Evolutionary conservation across 1,140 invertebrate genomes (phyloP).

Genomic region (Drosophila leontia): DNA sequence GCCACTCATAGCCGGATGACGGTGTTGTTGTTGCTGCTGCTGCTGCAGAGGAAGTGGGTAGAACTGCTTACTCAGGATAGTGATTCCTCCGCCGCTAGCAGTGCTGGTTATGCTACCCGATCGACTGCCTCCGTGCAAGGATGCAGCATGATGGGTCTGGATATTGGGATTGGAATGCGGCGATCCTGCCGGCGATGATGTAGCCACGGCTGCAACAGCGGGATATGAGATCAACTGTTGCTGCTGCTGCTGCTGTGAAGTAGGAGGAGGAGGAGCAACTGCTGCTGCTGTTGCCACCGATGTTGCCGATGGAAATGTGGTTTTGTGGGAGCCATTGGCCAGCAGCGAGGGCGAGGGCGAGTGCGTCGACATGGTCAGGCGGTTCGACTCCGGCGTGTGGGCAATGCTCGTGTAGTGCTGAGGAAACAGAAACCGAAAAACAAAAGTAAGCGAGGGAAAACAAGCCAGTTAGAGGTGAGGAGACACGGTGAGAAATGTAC

Average conservation of each 20-base stretch:
- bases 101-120: constrained; percentile 81
- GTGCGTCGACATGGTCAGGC: constrained; percentile 84
- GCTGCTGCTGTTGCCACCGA: constrained; percentile 29
- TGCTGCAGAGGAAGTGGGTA: constrained; percentile 35
- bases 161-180: constrained; percentile 56
- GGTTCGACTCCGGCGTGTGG: constrained; percentile 94
- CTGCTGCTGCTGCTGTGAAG: constrained; percentile 42
- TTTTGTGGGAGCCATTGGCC: constrained; percentile 71
- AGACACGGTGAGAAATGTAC: constrained; percentile 14
- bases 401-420: constrained; percentile 95
- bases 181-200: constrained; percentile 43
- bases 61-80: constrained; percentile 56
- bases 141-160: constrained; percentile 48
- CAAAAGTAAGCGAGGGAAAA: constrained; percentile 17
- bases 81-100: constrained; percentile 54
- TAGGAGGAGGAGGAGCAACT: neutral
- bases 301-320: constrained; percentile 63
- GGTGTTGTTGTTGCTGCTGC: constrained; percentile 43
- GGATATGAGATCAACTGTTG: constrained; percentile 85
- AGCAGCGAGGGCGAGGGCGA: constrained; percentile 58
- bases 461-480: constrained; percentile 14
- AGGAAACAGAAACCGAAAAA: constrained; percentile 10
- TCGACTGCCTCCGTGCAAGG: constrained; percentile 72
- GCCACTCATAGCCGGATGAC: constrained; percentile 63
- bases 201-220: constrained; percentile 59